phyloP scores from a whole-genome alignment of 2,888 invertebrate genomes.

The Magallana nippona region DNA sequence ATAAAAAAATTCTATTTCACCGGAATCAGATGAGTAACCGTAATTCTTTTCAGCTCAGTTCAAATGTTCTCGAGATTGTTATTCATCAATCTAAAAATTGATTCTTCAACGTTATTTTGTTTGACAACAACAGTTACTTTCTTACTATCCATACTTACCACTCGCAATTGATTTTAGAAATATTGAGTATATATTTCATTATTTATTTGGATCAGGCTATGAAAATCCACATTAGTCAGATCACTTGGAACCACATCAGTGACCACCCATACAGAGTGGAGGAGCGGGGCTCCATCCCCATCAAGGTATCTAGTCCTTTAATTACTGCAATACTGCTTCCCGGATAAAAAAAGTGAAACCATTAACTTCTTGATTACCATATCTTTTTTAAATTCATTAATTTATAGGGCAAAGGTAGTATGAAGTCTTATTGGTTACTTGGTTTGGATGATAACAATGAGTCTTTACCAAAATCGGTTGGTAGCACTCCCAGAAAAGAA shows the following conservation, averaged over 20 bases:
- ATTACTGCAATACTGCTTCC: neutral
- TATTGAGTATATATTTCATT: too few species aligned
- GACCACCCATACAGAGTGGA: slow-evolving; percentile 85
- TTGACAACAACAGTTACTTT: too few species aligned
- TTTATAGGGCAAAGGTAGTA: slow-evolving; percentile 71
- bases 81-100: too few species aligned
- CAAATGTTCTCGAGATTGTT: too few species aligned
- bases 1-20: too few species aligned
- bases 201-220: slow-evolving; percentile 83
- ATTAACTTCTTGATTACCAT: too few species aligned
- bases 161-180: too few species aligned
- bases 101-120: too few species aligned
- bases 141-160: too few species aligned
- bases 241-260: slow-evolving; percentile 89
- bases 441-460: slow-evolving; percentile 46
- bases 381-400: neutral
- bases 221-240: slow-evolving; percentile 96
- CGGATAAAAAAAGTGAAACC: too few species aligned
- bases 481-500: slow-evolving; percentile 60
- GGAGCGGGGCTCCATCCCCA: slow-evolving; percentile 84
- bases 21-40: too few species aligned
- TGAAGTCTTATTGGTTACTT: slow-evolving; percentile 72
- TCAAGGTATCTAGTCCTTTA: slow-evolving; percentile 84
- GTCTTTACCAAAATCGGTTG: slow-evolving; percentile 56
- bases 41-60: too few species aligned